Conservation (phyloP, 2,113 vertebrate genomes). For the Tonatia bakeri region DNA sequence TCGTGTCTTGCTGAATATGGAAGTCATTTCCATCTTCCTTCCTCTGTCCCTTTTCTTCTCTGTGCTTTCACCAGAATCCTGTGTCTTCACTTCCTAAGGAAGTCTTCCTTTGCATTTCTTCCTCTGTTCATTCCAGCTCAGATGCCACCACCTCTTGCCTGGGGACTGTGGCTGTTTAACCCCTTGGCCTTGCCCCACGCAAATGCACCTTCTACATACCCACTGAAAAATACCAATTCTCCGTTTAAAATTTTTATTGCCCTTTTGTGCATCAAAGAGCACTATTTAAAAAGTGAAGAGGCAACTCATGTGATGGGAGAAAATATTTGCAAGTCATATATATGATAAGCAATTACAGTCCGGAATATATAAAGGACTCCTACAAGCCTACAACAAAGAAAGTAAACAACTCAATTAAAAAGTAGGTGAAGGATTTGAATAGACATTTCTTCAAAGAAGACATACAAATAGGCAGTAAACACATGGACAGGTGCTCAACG, state of each 20-base stretch:
- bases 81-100: background rate
- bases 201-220: background rate
- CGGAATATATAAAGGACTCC: background rate
- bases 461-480: too few relatives aligned
- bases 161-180: background rate
- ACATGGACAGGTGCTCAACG: too few relatives aligned
- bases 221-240: background rate
- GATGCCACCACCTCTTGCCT: background rate
- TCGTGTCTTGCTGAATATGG: background rate
- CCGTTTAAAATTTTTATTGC: background rate
- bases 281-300: background rate
- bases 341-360: background rate
- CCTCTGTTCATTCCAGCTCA: background rate
- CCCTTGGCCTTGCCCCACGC: background rate
- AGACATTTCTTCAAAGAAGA: background rate
- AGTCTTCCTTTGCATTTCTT: background rate
- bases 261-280: background rate
- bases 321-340: background rate
- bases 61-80: background rate
- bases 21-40: background rate
- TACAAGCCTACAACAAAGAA: background rate
- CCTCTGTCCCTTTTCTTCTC: background rate
- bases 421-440: background rate
- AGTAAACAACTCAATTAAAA: background rate
- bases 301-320: background rate